These are phyloP conservation scores for Eupithecia abbreviata DNA, from an alignment of 2,888 invertebrate genomes.

Conservation along the genomic window DNA sequence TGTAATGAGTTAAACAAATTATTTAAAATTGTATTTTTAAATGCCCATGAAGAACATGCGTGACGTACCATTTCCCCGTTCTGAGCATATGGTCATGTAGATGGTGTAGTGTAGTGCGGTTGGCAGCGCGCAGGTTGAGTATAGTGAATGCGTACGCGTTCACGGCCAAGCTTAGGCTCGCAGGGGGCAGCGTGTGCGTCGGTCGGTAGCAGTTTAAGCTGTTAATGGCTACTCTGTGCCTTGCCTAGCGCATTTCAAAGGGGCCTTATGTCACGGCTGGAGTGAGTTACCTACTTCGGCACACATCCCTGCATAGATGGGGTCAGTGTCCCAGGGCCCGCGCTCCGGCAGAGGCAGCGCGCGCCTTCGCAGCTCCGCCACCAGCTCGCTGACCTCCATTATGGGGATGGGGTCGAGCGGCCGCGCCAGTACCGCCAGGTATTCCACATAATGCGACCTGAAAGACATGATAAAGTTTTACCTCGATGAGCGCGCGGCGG, in stretches of 20 bases:
- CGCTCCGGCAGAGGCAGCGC: slow-evolving; percentile 93
- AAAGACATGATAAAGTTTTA: slow-evolving; percentile 69
- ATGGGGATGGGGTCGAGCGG: slow-evolving; percentile 95
- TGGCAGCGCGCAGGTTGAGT: no score
- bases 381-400: slow-evolving; percentile 93
- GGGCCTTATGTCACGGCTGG: no score
- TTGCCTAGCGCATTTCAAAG: not conserved
- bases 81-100: not conserved
- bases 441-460: slow-evolving; percentile 98
- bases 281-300: slow-evolving; percentile 91
- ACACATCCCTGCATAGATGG: slow-evolving; percentile 92
- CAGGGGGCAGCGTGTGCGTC: not conserved
- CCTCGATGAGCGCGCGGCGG: slow-evolving; percentile 86
- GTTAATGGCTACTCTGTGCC: not conserved
- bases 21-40: not conserved
- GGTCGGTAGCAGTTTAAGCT: not conserved
- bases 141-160: no score
- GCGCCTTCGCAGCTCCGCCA: slow-evolving; percentile 93
- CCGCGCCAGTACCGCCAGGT: slow-evolving; percentile 94
- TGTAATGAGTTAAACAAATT: not conserved
- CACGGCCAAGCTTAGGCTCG: no score
- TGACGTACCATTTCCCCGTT: not conserved
- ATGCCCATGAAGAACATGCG: not conserved
- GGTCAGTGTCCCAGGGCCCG: slow-evolving; percentile 91
- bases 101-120: not conserved